Evolutionary conservation across 1,140 invertebrate species (phyloP), one percentile per base, ranked within the genome.

Genomic region (Apolygus lucorum): DNA sequence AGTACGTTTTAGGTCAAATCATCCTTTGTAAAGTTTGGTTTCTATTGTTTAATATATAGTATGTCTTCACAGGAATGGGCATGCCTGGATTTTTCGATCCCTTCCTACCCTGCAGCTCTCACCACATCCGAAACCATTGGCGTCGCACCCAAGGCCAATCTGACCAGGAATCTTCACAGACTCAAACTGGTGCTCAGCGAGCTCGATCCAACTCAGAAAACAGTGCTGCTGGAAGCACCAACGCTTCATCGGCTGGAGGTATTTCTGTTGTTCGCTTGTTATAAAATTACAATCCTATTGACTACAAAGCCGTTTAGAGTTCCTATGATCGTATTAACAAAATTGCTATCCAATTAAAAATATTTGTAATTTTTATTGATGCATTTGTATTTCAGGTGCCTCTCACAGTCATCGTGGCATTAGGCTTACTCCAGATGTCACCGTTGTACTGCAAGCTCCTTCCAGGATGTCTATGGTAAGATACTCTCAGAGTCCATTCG

Each of bases 51-150:
- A 17, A 42, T 42, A 42, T 42, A 17, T 4, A 42, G 4, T 17
- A 42, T 66, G 4, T 34, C 34, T 66, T n/a, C n/a, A n/a, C 29
- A 66, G 64, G 64, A 4, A n/a, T 29, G 13, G 29, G 64, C n/a
- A 29, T 66, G 59, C 29, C 13, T 4, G 64, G 34, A 25, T 72
- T 67, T 49, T 87, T 88, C 70, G 88, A 90, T 80, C 86, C 86
- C 2, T 86, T 86, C 72, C 78, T 90, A n/a, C 84, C 84, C 0
- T 90, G 88, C 73, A 84, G 83, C 74, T 88, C 87, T 0, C 84
- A 87, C 72, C 86, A 87, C 72, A 75, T 87, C 67, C 79, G 78
- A 66, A 74, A 75, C 71, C n/a, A 75, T 70, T 22, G 71, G 75
- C n/a, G 63, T 71, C 17, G 75, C 75, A 25, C 70, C 78, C 49